Conservation (phyloP, 2,113 vertebrate species). For the Protobothrops mucrosquamatus region DNA sequence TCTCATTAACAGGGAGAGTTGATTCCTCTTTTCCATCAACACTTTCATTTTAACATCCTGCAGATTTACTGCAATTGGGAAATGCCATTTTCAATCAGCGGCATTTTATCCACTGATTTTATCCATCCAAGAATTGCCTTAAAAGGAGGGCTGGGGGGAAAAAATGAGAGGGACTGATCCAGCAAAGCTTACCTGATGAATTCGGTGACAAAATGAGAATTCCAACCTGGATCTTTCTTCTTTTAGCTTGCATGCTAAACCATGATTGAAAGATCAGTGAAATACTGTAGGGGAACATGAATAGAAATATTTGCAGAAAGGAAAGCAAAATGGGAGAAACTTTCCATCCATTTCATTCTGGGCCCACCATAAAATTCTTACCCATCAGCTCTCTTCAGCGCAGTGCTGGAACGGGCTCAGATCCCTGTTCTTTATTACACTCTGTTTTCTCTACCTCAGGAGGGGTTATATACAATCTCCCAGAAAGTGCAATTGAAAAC, state of each 20-base stretch:
- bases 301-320: neutral
- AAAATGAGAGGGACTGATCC: neutral
- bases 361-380: neutral
- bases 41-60: neutral
- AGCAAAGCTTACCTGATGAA: neutral
- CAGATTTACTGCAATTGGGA: neutral
- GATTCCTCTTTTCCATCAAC: neutral
- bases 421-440: neutral
- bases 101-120: neutral
- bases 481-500: neutral
- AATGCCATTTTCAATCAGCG: neutral
- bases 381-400: neutral
- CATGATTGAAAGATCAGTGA: neutral
- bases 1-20: neutral
- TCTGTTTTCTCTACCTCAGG: neutral
- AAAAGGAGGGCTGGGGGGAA: too few relatives aligned
- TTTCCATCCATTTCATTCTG: neutral
- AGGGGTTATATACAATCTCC: neutral
- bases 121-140: neutral
- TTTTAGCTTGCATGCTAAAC: too few relatives aligned
- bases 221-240: too few relatives aligned
- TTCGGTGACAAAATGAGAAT: neutral
- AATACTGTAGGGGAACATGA: neutral
- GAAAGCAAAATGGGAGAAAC: neutral
- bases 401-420: neutral